Base-by-base conservation (phyloP, 2,888 invertebrate genomes). In the Orchesellides sinensis region DNA sequence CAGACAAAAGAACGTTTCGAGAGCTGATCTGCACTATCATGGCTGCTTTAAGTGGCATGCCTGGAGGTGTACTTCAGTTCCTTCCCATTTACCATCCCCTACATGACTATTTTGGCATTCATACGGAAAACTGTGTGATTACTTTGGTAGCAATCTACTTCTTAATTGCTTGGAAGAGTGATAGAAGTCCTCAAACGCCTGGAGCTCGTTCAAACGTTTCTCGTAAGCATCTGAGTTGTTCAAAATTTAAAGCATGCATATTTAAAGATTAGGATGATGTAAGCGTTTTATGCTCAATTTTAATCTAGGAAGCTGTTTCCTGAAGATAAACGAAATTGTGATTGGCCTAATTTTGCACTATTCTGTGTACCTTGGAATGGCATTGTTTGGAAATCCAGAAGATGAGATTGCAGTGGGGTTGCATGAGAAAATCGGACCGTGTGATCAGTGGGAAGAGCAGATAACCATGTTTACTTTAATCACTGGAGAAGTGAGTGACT, bases 351-450 rank as follows among this genome's bases (percentile, higher is more conserved):
- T 92, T 0, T 65, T 93, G 0, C 95, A 96, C 89, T 96, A 94
- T 89, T 84, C 91, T 0, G 90, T 92, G 29, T 95, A 94, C 90
- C 91, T 93, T 89, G 89, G 90, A 47, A 92, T 95, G 86, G 93
- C 93, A 1, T 89, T 93, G n/a, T 92, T 93, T 89, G 93, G 92
- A 75, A 91, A 93, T 88, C 95, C 95, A 0, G 93, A 93, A 89
- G 90, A 92, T 54, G 93, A 94, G 89, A 90, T 93, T 83, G 93
- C 94, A 0, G 91, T 92, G 1, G 96, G 95, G 0, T 90, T 95
- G 5, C 95, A 95, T 89, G 94, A 96, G 90, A 93, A 93, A 0
- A 92, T 95, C 21, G 96, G 96, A 2, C 92, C 94, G 0, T 96
- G 95, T 90, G 90, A 93, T 84, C 92, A 93, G 87, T 90, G 90